phyloP scores from a whole-genome alignment of 2,797 vertebrate genomes.

The Galagoides demidoff region DNA sequence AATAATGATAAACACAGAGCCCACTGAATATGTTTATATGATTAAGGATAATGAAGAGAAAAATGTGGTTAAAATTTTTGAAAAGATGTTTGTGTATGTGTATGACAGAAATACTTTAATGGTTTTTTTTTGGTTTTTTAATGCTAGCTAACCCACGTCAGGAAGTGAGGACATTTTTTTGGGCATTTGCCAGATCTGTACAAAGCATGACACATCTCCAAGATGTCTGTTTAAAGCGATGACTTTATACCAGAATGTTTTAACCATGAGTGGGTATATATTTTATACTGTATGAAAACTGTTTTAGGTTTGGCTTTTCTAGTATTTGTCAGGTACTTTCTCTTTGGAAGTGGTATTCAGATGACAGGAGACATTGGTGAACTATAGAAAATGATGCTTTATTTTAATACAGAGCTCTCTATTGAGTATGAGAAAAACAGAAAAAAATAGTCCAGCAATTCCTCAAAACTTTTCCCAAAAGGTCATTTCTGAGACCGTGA shows the following conservation, averaged over 20 bases:
- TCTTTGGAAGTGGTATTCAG: background rate
- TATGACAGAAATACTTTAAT: background rate
- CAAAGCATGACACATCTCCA: constrained; percentile 43
- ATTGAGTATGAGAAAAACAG: background rate
- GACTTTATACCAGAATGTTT: background rate
- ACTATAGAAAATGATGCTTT: background rate
- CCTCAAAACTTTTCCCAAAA: constrained; percentile 13
- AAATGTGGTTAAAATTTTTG: background rate
- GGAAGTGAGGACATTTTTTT: constrained; percentile 47
- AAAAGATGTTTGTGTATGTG: background rate
- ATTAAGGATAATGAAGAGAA: constrained; percentile 12
- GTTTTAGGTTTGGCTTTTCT: background rate
- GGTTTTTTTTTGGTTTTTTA: background rate
- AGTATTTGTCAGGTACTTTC: background rate
- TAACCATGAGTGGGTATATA: background rate
- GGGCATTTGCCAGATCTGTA: constrained; percentile 28
- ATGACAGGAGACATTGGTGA: background rate
- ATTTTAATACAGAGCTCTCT: constrained; percentile 31
- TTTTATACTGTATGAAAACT: background rate
- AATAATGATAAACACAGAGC: no score
- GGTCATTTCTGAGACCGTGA: constrained; percentile 52
- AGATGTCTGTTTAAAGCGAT: constrained; percentile 35
- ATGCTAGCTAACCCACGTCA: background rate
- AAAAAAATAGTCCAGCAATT: background rate
- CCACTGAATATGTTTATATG: background rate